Evolutionary conservation across 2,113 vertebrate species (phyloP), one percentile per base, ranked within the genome.

Genomic region (Bujurquina vittata): DNA sequence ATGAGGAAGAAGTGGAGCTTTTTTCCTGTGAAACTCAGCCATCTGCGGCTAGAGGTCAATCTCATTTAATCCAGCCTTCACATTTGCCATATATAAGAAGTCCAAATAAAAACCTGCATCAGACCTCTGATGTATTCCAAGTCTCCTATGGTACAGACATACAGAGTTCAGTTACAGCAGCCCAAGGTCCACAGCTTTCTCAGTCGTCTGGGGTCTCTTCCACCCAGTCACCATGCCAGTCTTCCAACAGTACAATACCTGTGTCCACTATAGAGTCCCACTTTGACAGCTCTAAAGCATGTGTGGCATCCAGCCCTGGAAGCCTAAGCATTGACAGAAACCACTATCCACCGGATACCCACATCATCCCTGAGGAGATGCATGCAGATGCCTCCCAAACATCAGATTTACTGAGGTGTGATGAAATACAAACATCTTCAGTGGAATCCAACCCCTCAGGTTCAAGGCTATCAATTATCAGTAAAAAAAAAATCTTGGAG

Each of bases 1-100:
- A 97, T 26, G 97, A 97, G 33, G 97, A 97, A n/a, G 95, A 96
- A 46, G 93, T 97, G 62, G 97, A 99, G 91, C 95, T 97, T 23
- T 97, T 95, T 84, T 96, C 95, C 56, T 3, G 7, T 65, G 79
- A 84, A 43, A 17, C n/a, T 31, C 69, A 79, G 10, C n/a, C 23
- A 74, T 26, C 63, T 65, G 26, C 54, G 58, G 17, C 52, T 52
- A 62, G 37, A 33, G 63, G 11, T 74, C 62, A 65, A 17, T 57
- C 63, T 55, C 14, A 60, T 43, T 40, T 65, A 46, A 76, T 2
- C 29, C 79, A 86, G n/a, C n/a, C 54, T 69, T 77, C 84, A 15
- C 20, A 61, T 69, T 49, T 52, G 26, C 77, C 75, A 5, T 72
- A 56, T 31, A 20, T 29, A 0, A 75, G 69, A 29, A 80, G 87